phyloP scores from a whole-genome alignment of 2,797 vertebrate species.

The Catamblyrhynchus diadema region DNA sequence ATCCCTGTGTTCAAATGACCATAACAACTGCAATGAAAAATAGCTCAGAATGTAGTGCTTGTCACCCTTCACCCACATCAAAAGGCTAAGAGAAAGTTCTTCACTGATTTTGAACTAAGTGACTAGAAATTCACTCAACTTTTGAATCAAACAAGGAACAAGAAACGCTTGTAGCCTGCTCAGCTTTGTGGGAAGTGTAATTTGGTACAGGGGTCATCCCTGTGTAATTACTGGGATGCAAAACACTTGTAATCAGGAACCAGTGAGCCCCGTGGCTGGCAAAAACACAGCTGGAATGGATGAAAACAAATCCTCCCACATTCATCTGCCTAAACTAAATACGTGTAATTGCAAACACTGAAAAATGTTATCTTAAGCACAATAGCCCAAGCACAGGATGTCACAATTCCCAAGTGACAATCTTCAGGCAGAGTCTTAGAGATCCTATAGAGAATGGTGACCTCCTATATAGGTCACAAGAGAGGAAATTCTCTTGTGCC shows the following conservation, averaged over 20 bases:
- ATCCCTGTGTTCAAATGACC: neutral
- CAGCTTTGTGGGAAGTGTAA: neutral
- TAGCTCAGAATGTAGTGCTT: neutral
- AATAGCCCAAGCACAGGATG: neutral
- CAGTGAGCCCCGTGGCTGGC: neutral
- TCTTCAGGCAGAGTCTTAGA: neutral
- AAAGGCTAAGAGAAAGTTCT: neutral
- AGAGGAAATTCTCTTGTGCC: neutral
- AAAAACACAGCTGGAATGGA: neutral
- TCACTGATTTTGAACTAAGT: neutral
- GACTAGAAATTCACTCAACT: neutral
- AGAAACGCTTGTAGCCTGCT: neutral
- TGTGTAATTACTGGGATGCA: neutral
- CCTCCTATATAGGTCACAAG: neutral
- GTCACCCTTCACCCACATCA: neutral
- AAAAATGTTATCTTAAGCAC: neutral
- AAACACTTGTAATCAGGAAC: neutral
- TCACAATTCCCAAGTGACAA: neutral
- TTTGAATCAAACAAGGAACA: neutral
- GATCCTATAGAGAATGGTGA: neutral
- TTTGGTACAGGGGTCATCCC: neutral
- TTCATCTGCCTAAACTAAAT: neutral
- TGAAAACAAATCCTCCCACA: neutral
- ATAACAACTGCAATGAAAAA: neutral
- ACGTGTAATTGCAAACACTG: neutral